A percentile compares a stretch with the other conserved stretches of the same genome.
These are phyloP conservation scores for Catamblyrhynchus diadema DNA, from an alignment of 2,797 vertebrate genomes.

Conservation along the genomic window DNA sequence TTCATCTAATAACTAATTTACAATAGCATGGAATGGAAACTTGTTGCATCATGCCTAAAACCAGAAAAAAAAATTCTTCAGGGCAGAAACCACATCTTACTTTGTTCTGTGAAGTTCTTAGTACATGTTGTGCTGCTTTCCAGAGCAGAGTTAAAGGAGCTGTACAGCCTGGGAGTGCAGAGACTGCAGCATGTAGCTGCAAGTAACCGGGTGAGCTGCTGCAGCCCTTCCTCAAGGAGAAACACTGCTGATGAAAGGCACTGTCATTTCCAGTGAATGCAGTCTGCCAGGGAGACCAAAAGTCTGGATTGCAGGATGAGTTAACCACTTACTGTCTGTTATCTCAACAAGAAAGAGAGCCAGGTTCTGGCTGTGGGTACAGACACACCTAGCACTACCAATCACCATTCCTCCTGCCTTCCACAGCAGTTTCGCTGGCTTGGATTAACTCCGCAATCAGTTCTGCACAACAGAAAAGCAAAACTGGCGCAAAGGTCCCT, in stretches of 20 bases:
- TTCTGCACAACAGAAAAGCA: background rate
- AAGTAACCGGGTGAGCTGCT: background rate
- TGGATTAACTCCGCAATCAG: background rate
- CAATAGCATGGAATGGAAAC: background rate
- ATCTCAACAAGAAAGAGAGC: background rate
- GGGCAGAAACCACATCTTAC: background rate
- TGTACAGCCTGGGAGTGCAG: background rate
- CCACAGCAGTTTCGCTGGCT: background rate
- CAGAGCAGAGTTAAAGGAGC: background rate
- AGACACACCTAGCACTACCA: background rate
- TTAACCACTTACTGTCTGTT: background rate
- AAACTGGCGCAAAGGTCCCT: background rate
- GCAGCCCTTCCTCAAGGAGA: slow-evolving; percentile 13
- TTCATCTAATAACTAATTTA: slow-evolving; percentile 1
- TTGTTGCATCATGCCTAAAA: slow-evolving; percentile 41
- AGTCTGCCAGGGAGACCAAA: background rate
- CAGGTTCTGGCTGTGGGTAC: background rate
- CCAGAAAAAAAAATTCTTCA: background rate
- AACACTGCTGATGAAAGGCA: background rate
- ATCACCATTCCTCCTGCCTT: background rate
- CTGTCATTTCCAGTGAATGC: background rate
- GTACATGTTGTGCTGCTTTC: background rate
- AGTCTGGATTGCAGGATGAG: background rate
- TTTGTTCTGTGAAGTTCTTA: background rate
- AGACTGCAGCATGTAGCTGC: slow-evolving; percentile 32